Conservation (phyloP, 2,797 vertebrate species). For the Macrochelys suwanniensis region DNA sequence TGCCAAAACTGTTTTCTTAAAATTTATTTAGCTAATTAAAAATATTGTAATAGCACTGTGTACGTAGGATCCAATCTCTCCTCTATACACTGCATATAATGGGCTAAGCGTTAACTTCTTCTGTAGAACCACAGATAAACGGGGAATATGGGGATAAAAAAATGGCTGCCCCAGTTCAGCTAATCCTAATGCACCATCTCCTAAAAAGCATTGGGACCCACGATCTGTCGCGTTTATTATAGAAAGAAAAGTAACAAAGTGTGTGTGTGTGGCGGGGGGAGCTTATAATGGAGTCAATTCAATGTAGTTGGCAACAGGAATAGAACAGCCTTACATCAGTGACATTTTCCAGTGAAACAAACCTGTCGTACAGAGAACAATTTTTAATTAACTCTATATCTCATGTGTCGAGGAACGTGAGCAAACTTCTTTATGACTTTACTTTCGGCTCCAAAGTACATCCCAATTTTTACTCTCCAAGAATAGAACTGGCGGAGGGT, state of each 20-base stretch:
- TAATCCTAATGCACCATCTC: slow-evolving; percentile 57
- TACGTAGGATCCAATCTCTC: slow-evolving; percentile 66
- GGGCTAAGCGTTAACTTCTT: slow-evolving; percentile 6
- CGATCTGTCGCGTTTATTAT: slow-evolving; percentile 54
- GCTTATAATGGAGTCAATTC: slow-evolving; percentile 72
- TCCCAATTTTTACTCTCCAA: slow-evolving; percentile 79
- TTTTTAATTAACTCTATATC: slow-evolving; percentile 84
- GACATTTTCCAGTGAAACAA: slow-evolving; percentile 80
- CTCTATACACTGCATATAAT: slow-evolving; percentile 10
- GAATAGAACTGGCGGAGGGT: slow-evolving; percentile 81
- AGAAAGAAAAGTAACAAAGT: slow-evolving; percentile 59
- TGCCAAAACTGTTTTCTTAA: slow-evolving; percentile 74
- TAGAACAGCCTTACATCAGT: slow-evolving; percentile 76
- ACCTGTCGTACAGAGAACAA: slow-evolving; percentile 78
- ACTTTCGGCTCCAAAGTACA: slow-evolving; percentile 75
- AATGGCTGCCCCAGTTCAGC: slow-evolving; percentile 21
- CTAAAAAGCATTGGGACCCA: slow-evolving; percentile 37
- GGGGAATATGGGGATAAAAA: not conserved
- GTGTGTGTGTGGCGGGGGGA: not conserved
- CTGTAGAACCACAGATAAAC: slow-evolving; percentile 44
- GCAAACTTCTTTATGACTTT: slow-evolving; percentile 81
- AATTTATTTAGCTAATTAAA: slow-evolving; percentile 83
- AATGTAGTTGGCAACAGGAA: slow-evolving; percentile 69
- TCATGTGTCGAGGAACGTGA: slow-evolving; percentile 81
- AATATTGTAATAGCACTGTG: slow-evolving; percentile 66